Evolutionary conservation across 2,797 vertebrate genomes (phyloP).

Genomic region (Ataeniobius toweri): DNA sequence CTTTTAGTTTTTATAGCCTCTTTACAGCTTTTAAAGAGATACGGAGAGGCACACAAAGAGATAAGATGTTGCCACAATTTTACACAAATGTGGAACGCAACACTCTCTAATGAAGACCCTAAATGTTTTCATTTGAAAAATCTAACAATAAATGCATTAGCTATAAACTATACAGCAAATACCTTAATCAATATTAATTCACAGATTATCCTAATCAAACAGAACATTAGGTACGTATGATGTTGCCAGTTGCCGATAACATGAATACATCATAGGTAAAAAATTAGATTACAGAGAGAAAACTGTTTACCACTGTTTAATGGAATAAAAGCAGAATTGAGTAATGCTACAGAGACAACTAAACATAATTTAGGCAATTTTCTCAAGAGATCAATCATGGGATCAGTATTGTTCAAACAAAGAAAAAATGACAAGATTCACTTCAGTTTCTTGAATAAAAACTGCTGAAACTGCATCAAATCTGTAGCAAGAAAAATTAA

Average conservation of each 20-base stretch:
- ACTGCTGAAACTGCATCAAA: constrained; percentile 37
- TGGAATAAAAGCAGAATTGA: not conserved
- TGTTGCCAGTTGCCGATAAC: no score
- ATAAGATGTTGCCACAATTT: not conserved
- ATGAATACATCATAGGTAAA: not conserved
- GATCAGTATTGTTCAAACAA: constrained; percentile 51
- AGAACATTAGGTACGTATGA: not conserved
- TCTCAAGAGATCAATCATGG: constrained; percentile 33
- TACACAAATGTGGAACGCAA: not conserved
- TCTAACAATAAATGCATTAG: not conserved
- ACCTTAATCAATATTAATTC: not conserved
- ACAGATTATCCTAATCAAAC: not conserved
- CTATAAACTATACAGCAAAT: not conserved
- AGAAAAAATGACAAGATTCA: constrained; percentile 39
- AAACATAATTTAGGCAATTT: constrained; percentile 49
- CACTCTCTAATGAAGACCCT: not conserved
- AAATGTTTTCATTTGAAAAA: not conserved
- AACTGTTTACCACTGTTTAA: constrained; percentile 8
- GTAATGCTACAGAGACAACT: constrained; percentile 11
- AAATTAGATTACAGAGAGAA: not conserved
- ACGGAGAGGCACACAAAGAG: not conserved
- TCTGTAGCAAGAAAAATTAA: constrained; percentile 44
- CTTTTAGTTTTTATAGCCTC: not conserved
- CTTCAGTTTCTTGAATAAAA: constrained; percentile 44
- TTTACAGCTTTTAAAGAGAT: not conserved